These are phyloP conservation scores for Arrhamphus sclerolepis DNA, from an alignment of 2,797 vertebrate genomes.

Conservation along the genomic window DNA sequence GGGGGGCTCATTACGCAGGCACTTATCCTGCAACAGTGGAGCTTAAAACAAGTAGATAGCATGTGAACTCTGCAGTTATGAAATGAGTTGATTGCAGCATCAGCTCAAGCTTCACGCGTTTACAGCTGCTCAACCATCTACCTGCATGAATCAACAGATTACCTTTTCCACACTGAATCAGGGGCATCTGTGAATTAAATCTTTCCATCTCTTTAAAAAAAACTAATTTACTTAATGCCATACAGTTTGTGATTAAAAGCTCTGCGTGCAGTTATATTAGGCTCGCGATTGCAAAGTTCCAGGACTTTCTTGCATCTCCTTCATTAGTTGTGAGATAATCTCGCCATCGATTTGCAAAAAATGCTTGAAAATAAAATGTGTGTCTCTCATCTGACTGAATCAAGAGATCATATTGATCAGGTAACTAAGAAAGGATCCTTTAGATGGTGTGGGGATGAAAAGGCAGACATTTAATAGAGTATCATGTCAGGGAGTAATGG, in stretches of 20 bases:
- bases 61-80: background rate
- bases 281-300: conserved; percentile 56
- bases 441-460: conserved; percentile 79
- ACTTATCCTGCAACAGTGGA: background rate
- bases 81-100: conserved; percentile 8
- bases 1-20: background rate
- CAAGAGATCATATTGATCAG: conserved; percentile 88
- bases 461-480: conserved; percentile 68
- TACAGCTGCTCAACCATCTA: conserved; percentile 60
- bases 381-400: conserved; percentile 89
- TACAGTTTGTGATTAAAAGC: conserved; percentile 89
- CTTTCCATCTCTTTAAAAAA: conserved; percentile 87
- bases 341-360: conserved; percentile 94
- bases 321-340: conserved; percentile 94
- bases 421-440: conserved; percentile 83
- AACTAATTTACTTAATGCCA: conserved; percentile 93
- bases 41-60: background rate
- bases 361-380: conserved; percentile 96
- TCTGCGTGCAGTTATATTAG: conserved; percentile 91
- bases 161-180: conserved; percentile 68
- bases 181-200: conserved; percentile 82
- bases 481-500: conserved; percentile 79
- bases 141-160: conserved; percentile 76
- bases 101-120: conserved; percentile 55
- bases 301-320: conserved; percentile 92